Evolutionary conservation across 2,888 invertebrate species (phyloP).

Genomic region (Drosophila pseudotalamancana): DNA sequence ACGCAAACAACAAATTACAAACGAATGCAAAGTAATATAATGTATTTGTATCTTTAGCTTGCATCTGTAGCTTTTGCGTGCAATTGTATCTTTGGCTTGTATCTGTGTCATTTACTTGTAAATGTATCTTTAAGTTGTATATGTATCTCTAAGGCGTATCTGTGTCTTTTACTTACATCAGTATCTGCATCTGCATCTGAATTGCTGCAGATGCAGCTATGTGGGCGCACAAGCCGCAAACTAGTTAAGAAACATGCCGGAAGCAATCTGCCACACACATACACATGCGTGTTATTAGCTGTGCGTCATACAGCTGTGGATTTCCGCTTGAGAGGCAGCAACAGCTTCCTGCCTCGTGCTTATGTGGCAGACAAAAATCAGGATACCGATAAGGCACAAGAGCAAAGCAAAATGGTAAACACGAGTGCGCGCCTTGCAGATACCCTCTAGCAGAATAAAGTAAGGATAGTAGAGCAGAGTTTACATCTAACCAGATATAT

Average conservation of each 20-base stretch:
- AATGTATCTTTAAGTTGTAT: not conserved
- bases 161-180: constrained; percentile 1
- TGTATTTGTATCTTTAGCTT: constrained; percentile 12
- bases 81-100: constrained; percentile 5
- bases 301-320: constrained; percentile 15
- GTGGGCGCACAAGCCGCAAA: constrained; percentile 21
- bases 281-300: constrained; percentile 17
- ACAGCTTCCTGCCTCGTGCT: constrained; percentile 31
- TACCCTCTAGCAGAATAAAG: not conserved
- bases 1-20: constrained; percentile 36
- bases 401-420: not conserved
- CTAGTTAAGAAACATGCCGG: constrained; percentile 15
- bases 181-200: not conserved
- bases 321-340: constrained; percentile 28
- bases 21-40: constrained; percentile 48
- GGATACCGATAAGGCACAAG: constrained; percentile 8
- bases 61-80: not conserved
- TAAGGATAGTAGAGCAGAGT: not conserved
- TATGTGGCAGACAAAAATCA: constrained; percentile 18
- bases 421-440: not conserved
- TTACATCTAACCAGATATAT: no score
- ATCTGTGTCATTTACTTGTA: not conserved
- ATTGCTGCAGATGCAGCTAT: not conserved
- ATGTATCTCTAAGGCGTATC: not conserved
- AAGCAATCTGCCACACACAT: constrained; percentile 29